phyloP scores from a whole-genome alignment of 2,113 vertebrate genomes.

The Psittacula cyanocephala region DNA sequence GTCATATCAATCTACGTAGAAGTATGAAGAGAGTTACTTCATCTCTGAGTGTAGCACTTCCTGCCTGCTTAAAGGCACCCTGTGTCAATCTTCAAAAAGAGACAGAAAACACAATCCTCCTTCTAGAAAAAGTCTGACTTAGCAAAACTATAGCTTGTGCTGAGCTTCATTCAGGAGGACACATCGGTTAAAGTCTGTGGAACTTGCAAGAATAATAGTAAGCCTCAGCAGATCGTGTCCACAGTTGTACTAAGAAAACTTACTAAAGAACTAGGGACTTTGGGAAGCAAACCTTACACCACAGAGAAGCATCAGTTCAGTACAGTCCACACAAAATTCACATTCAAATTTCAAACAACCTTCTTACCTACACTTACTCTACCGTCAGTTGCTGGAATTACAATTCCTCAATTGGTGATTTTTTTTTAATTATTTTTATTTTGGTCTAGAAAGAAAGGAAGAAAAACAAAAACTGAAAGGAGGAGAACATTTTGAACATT shows the following conservation, averaged over 20 bases:
- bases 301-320: neutral
- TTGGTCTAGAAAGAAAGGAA: neutral
- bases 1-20: neutral
- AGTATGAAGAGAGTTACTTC: neutral
- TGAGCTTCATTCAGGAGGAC: neutral
- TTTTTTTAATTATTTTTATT: neutral
- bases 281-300: neutral
- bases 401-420: fast-evolving
- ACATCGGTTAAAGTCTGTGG: neutral
- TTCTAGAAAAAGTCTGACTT: neutral
- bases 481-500: neutral
- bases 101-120: neutral
- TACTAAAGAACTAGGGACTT: neutral
- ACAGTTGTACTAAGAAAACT: neutral
- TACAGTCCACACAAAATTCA: neutral
- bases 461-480: neutral
- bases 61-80: neutral
- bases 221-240: neutral
- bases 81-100: neutral
- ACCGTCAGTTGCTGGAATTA: neutral
- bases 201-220: neutral
- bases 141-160: neutral
- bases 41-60: neutral
- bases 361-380: neutral
- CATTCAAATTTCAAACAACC: neutral